Conservation (phyloP, 2,888 invertebrate species). For the Brachynemurus nebulosus region DNA sequence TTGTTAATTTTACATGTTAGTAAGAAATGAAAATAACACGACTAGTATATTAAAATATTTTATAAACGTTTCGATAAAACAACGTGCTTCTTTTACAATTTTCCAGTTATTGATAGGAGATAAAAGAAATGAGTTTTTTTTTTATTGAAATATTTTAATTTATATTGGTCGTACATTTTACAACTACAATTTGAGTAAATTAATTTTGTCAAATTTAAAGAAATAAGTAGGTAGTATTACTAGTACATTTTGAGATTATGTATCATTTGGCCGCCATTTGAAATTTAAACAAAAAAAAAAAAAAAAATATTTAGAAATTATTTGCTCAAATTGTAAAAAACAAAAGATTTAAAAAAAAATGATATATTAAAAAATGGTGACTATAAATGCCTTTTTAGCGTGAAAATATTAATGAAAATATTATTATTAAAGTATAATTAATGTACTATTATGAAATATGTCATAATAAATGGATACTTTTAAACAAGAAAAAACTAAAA, state of each 20-base stretch:
- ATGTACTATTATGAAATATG: conserved; percentile 8
- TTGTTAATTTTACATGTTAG: conserved; percentile 17
- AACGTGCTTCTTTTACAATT: too few species aligned
- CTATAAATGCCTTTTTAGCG: conserved; percentile 36
- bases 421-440: conserved; percentile 16
- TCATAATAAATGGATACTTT: conserved; percentile 2
- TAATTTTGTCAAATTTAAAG: too few species aligned
- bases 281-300: too few species aligned
- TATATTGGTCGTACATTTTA: neutral
- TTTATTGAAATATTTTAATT: neutral
- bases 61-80: too few species aligned
- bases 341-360: conserved; percentile 8
- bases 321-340: neutral
- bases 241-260: too few species aligned
- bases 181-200: neutral
- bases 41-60: conserved; percentile 1
- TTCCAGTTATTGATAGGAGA: too few species aligned
- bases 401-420: conserved; percentile 26
- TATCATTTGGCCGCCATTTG: too few species aligned
- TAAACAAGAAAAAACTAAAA: conserved; percentile 1
- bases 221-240: too few species aligned
- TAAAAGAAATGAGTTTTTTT: too few species aligned
- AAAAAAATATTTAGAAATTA: too few species aligned
- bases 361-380: conserved; percentile 25
- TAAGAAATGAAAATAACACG: neutral